These are phyloP conservation scores for Gryllus longicercus DNA, from an alignment of 2,888 invertebrate genomes.

Conservation along the genomic window DNA sequence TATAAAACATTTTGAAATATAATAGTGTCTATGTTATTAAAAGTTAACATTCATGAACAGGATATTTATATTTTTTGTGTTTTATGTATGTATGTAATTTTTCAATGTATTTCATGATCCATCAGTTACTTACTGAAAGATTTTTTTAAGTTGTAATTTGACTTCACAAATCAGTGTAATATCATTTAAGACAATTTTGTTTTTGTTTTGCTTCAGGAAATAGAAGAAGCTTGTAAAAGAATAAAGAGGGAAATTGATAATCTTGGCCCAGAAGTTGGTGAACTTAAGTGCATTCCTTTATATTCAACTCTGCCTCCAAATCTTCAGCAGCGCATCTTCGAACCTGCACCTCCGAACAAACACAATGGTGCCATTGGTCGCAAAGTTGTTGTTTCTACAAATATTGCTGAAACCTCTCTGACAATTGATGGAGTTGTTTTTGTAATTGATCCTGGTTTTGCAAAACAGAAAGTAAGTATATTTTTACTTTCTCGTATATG, in stretches of 20 bases:
- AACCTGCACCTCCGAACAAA: slow-evolving; percentile 89
- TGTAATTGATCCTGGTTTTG: slow-evolving; percentile 99
- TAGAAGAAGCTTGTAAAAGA: slow-evolving; percentile 97
- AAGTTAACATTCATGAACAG: too few species aligned
- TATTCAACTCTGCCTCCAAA: slow-evolving; percentile 98
- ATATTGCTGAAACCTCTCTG: slow-evolving; percentile 97
- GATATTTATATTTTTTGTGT: too few species aligned
- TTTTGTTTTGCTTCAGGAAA: slow-evolving; percentile 58
- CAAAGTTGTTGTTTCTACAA: slow-evolving; percentile 95
- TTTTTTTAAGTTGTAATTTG: too few species aligned
- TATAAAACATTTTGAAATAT: too few species aligned
- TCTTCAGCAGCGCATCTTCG: slow-evolving; percentile 95
- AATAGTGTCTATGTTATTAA: too few species aligned
- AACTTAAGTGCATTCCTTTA: slow-evolving; percentile 95
- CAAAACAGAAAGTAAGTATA: slow-evolving; percentile 84
- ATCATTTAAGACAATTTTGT: too few species aligned
- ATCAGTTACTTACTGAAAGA: too few species aligned
- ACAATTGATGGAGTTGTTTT: slow-evolving; percentile 99
- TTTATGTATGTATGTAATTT: too few species aligned
- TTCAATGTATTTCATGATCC: too few species aligned
- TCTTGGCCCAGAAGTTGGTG: slow-evolving; percentile 93
- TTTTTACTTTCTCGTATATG: not conserved
- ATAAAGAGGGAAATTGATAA: slow-evolving; percentile 95
- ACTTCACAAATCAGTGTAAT: too few species aligned
- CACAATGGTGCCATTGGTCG: slow-evolving; percentile 85